Evolutionary conservation across 1,140 invertebrate genomes (phyloP), one percentile per base, ranked within the genome.

Genomic region (Meloidogyne floridensis): DNA sequence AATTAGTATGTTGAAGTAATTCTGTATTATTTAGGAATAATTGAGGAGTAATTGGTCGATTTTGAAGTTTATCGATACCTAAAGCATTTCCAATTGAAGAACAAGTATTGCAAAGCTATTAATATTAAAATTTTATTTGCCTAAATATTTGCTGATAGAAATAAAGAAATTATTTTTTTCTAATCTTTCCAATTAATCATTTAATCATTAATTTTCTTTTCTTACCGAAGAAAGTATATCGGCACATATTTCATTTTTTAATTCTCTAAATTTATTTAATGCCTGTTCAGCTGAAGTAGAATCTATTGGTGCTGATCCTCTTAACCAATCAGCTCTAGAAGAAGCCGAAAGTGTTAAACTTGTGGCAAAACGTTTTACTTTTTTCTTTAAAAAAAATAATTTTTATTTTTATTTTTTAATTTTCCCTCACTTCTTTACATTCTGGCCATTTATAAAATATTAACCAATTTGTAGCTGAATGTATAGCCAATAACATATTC

Each of bases 391-490:
- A 65, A 10, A 4, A 32, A 56, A 18, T 77, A 2, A 20, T 20
- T 5, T 77, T 53, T n/a, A 32, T 32, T 32, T 15, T 20, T 47
- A n/a, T 51, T 13, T 53, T 76, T 32, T 7, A 54, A 54, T 76
- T 76, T 76, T 15, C 10, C 32, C 3, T 32, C 13, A 76, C 69
- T 53, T 47, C 15, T 43, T 51, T 54, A 65, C 77, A 78, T 15
- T 59, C 72, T 11, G 88, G 88, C 84, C 87, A 89, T 72, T 87
- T 84, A 70, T 87, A 89, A 85, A 89, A 89, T 47, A 89, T 84
- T 9, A 89, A 80, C 88, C 88, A 89, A 81, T 89, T 89, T 11
- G 88, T 88, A 0, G 87, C 77, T 42, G 77, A 78, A n/a, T 78
- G 77, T 53, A 78, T 78, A 42, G 87, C 87, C 20, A 88, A 72